A percentile compares a stretch with the other conserved stretches of the same genome.
Conservation (phyloP, 2,888 invertebrate species). For the Limulus polyphemus region DNA sequence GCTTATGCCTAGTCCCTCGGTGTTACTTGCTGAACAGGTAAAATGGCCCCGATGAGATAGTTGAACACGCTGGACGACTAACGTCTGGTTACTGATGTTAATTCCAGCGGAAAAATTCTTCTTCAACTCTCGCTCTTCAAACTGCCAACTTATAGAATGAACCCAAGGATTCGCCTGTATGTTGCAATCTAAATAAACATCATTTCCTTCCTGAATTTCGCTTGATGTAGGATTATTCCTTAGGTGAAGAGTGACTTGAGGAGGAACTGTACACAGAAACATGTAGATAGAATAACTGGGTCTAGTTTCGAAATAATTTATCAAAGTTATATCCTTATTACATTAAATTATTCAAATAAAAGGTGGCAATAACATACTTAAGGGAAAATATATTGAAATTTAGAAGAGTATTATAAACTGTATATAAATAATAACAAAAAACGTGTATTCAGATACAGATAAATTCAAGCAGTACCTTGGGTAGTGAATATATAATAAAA, state of each 20-base stretch:
- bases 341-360: too few relatives aligned
- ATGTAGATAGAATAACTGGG: too few relatives aligned
- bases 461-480: too few relatives aligned
- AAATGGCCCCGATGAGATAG: constrained; percentile 16
- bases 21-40: constrained; percentile 19
- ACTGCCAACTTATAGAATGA: constrained; percentile 20
- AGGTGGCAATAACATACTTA: too few relatives aligned
- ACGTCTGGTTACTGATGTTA: constrained; percentile 19
- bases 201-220: constrained; percentile 22
- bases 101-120: constrained; percentile 18
- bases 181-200: constrained; percentile 23
- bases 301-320: too few relatives aligned
- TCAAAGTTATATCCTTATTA: too few relatives aligned
- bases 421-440: too few relatives aligned
- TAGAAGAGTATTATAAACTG: too few relatives aligned
- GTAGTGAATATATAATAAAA: too few relatives aligned
- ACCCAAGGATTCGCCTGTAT: constrained; percentile 20
- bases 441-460: too few relatives aligned
- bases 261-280: constrained; percentile 13
- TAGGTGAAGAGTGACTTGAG: constrained; percentile 19
- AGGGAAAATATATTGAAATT: too few relatives aligned
- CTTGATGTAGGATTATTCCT: constrained; percentile 18
- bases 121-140: constrained; percentile 15
- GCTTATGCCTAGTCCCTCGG: constrained; percentile 25
- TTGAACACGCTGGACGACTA: constrained; percentile 16